Evolutionary conservation across 2,888 invertebrate species (phyloP), one percentile per base, ranked within the genome.

Genomic region (Allacma fusca): DNA sequence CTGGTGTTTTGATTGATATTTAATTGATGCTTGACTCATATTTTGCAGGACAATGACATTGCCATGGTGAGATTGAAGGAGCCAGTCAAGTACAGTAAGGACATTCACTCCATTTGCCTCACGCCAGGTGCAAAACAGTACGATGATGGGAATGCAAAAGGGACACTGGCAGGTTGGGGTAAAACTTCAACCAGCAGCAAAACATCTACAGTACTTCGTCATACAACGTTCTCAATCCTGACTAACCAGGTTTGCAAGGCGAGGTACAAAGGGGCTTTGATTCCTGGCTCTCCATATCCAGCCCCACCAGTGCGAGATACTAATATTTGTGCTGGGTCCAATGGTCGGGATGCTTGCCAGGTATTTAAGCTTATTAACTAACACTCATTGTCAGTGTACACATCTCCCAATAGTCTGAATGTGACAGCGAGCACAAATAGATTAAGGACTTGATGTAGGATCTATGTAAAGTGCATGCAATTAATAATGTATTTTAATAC

Each of bases 81-180:
- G 81, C 92, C 94, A 0, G 92, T 95, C 5, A 87, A 90, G 62
- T 94, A 92, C 86, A 90, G 90, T 1, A 90, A 90, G 84, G 90
- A 91, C 82, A 90, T 94, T 78, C 89, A 92, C 78, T 92, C 95
- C 0, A 91, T 95, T 78, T 95, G 95, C 85, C 86, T 95, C 83
- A 94, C 94, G 9, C 84, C 87, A 19, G 82, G 86, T 1, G 85
- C 86, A 9, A 85, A n/a, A 50, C 44, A 89, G 0, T 94, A 92
- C 85, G 89, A 89, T 0, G 94, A 92, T 85, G 89, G 90, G 50
- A 94, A 93, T 1, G 89, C 90, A 82, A 88, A 90, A 16, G 95
- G 91, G 1, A 94, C 94, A 0, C 95, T 95, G 2, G 93, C 94
- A 78, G 95, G 95, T 64, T 95, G 95, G 95, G 95, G 95, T 68